These are phyloP conservation scores for Pectinophora gossypiella DNA, from an alignment of 1,140 invertebrate genomes.

Conservation along the genomic window DNA sequence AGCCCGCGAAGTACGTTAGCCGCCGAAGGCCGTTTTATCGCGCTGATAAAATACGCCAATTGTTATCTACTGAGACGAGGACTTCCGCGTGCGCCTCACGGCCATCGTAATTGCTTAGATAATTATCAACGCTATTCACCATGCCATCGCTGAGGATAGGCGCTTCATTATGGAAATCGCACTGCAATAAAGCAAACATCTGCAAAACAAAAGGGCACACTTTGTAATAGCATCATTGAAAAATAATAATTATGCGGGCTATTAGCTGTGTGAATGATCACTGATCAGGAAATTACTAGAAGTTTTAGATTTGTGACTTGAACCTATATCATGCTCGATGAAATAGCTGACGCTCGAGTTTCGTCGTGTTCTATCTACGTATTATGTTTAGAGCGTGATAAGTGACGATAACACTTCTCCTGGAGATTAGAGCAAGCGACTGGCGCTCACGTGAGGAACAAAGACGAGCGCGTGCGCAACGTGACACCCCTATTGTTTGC, in stretches of 20 bases:
- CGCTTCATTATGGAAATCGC: background rate
- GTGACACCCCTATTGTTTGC: constrained; percentile 23
- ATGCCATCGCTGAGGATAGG: background rate
- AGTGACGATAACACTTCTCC: background rate
- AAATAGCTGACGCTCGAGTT: background rate
- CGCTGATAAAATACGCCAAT: constrained; percentile 68
- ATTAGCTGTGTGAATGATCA: background rate
- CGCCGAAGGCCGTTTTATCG: constrained; percentile 56
- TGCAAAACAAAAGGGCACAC: background rate
- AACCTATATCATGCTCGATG: too few relatives aligned
- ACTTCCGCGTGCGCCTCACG: constrained; percentile 58
- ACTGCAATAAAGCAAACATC: background rate
- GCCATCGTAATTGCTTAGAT: constrained; percentile 26
- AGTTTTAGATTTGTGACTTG: background rate
- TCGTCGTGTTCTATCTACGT: background rate
- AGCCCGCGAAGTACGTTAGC: background rate
- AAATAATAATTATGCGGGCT: too few relatives aligned
- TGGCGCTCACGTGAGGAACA: constrained; percentile 31
- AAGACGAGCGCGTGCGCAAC: constrained; percentile 28
- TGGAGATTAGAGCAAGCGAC: too few relatives aligned
- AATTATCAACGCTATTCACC: constrained; percentile 16
- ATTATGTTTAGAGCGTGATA: background rate
- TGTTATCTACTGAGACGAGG: constrained; percentile 60
- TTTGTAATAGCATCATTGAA: too few relatives aligned
- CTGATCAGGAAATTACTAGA: too few relatives aligned